These are phyloP conservation scores for Tragelaphus imberbis DNA, from an alignment of 2,113 vertebrate genomes.

Conservation along the genomic window DNA sequence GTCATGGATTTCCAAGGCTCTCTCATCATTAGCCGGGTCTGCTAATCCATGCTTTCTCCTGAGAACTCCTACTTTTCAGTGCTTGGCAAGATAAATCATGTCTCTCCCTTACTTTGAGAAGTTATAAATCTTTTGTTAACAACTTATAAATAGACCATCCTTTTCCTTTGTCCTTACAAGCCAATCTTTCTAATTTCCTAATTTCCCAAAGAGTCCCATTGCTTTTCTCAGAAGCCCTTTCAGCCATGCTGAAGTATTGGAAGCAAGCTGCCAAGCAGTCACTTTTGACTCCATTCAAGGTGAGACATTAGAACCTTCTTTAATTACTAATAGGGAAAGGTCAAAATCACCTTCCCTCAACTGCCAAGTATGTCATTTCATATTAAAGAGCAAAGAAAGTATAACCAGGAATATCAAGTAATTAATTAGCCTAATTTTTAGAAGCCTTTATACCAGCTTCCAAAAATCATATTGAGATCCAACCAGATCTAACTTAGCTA, in stretches of 20 bases:
- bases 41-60: too few species aligned
- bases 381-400: background rate
- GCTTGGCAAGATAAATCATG: background rate
- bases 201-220: background rate
- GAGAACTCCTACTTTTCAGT: background rate
- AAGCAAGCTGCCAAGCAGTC: background rate
- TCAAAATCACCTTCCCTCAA: background rate
- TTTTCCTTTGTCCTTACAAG: background rate
- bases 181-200: background rate
- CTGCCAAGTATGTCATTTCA: background rate
- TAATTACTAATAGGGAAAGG: background rate
- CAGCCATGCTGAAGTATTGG: background rate
- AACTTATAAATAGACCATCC: background rate
- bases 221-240: background rate
- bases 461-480: background rate
- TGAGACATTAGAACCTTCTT: background rate
- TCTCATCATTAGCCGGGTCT: background rate
- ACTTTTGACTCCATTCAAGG: background rate
- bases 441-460: background rate
- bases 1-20: rapidly evolving
- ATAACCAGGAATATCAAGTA: background rate
- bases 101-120: background rate
- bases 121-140: background rate
- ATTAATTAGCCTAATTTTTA: background rate
- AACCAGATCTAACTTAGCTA: background rate